These are phyloP conservation scores for Gymnorhina tibicen DNA, from an alignment of 2,113 vertebrate species.

Conservation along the genomic window DNA sequence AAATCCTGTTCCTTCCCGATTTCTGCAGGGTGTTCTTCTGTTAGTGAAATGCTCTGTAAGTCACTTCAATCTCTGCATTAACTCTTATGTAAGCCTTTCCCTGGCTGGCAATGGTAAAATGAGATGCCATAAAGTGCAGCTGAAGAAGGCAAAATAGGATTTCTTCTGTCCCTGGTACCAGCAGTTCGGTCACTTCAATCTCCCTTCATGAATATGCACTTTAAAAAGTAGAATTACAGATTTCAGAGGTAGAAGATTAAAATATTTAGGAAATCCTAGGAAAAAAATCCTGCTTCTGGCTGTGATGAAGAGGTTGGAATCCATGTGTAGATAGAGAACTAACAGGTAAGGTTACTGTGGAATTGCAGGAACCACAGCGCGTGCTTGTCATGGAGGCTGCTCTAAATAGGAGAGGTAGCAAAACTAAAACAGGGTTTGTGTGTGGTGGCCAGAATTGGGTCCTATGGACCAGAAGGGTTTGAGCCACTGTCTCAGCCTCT, in stretches of 20 bases:
- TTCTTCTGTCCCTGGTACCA: background rate
- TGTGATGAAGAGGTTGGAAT: background rate
- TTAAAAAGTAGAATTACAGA: conserved; percentile 1
- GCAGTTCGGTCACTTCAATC: background rate
- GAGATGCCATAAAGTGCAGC: background rate
- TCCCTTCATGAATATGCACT: background rate
- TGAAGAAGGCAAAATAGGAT: background rate
- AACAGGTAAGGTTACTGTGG: background rate
- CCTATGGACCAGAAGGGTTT: background rate
- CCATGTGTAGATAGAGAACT: background rate
- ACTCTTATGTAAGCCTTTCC: background rate
- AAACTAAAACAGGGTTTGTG: background rate
- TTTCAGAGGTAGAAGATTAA: conserved; percentile 19
- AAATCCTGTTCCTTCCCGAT: background rate
- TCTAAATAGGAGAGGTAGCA: background rate
- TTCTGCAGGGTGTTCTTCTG: background rate
- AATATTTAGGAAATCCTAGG: conserved; percentile 19
- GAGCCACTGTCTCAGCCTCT: background rate
- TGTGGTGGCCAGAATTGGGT: background rate
- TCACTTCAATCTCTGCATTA: background rate
- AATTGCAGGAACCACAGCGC: background rate
- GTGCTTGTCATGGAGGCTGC: background rate
- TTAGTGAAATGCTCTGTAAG: background rate
- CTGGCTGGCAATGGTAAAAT: background rate
- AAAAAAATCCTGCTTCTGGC: background rate